Evolutionary conservation across 2,888 invertebrate genomes (phyloP), one percentile per base, ranked within the genome.

Genomic region (Orgyia antiqua): DNA sequence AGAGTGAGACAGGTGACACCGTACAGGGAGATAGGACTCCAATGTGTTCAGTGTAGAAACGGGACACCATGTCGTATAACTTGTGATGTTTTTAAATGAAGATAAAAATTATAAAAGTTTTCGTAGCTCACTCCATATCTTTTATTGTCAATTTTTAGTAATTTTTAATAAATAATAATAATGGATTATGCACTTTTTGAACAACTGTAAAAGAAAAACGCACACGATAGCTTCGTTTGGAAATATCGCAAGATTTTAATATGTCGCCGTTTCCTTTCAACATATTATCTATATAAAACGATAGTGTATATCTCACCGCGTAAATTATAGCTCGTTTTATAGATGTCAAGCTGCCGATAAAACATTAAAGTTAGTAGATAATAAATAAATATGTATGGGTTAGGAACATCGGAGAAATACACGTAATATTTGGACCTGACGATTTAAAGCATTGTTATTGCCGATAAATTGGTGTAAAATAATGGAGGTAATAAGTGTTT

Each of bases 41-140:
- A 60, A 69, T 79, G 82, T 78, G 80, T 79, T 80, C 79, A 73
- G 70, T 68, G 64, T 72, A 76, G 68, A 64, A 49, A 58, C 56
- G 61, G 53, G 52, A 68, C 58, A 58, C 64, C 63, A 59, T 54
- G 58, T 64, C 63, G 13, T 13, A 24, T 23, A 56, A 18, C 68
- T 72, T 72, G 74, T 58, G 73, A 69, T 69, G 67, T 75, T 74
- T 71, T 69, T 60, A 63, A 71, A 74, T 58, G 61, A 61, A 62
- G 42, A 45, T 6, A n/a, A n/a, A 20, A 20, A 27, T 37, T 38
- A 36, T 34, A 56, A 52, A 51, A 31, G 39, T 44, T 42, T 42
- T 42, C 41, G 43, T 53, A 48, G 54, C 42, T 50, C 51, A 53
- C 37, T 47, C 38, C 12, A 52, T 45, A 49, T 47, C 47, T 49